Percentiles rank a stretch among this genome's conserved stretches.
These are phyloP conservation scores for Cephus spinipes DNA, from an alignment of 2,888 invertebrate species.

Conservation along the genomic window DNA sequence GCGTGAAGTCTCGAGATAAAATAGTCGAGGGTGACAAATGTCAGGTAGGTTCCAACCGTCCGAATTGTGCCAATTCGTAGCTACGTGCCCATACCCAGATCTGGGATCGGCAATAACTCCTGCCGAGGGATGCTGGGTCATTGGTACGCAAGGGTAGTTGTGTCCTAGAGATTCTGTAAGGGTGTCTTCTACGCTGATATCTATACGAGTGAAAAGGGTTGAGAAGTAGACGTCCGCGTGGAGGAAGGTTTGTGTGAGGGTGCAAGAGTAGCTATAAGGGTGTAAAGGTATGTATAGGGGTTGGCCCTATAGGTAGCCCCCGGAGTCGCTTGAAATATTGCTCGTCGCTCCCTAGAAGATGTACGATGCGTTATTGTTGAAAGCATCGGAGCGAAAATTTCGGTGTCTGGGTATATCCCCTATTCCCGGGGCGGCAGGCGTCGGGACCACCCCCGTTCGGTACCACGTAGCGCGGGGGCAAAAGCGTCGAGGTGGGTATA, in stretches of 20 bases:
- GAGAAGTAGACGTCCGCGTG: background rate
- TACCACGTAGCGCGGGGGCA: conserved; percentile 9
- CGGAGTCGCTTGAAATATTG: conserved; percentile 60
- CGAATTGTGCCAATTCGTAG: conserved; percentile 6
- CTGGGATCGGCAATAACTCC: conserved; percentile 6
- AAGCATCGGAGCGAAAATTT: conserved; percentile 63
- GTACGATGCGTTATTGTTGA: conserved; percentile 64
- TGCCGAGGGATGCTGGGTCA: conserved; percentile 3
- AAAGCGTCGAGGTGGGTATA: conserved; percentile 45
- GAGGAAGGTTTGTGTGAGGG: background rate
- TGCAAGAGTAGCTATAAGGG: conserved; percentile 6
- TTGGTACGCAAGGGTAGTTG: background rate
- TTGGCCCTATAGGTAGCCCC: conserved; percentile 34
- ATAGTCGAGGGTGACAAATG: conserved; percentile 34
- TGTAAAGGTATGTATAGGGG: conserved; percentile 4
- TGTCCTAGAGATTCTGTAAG: background rate
- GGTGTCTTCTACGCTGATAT: background rate
- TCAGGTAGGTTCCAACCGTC: conserved; percentile 28
- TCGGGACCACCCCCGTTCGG: conserved; percentile 17
- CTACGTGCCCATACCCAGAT: conserved; percentile 8
- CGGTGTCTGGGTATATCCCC: conserved; percentile 57
- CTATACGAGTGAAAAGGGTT: background rate
- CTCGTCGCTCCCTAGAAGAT: conserved; percentile 61
- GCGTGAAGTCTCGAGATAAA: conserved; percentile 15
- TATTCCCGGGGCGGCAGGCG: conserved; percentile 23